Percentiles rank a stretch among this genome's conserved stretches.
Conservation (phyloP, 2,797 vertebrate genomes). For the Podarcis lilfordi region DNA sequence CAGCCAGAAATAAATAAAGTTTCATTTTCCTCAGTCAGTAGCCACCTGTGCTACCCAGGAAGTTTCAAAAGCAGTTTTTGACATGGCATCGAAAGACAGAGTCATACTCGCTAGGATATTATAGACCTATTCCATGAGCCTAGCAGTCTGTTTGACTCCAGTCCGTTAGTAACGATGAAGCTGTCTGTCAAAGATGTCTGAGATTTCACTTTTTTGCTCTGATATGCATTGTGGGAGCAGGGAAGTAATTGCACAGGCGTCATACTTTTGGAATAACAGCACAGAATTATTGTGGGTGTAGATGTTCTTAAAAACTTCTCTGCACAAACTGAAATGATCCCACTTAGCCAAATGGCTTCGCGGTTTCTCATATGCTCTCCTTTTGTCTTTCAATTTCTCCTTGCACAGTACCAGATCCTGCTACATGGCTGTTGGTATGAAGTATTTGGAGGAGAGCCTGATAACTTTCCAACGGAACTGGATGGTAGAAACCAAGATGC, state of each 20-base stretch:
- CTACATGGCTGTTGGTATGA: conserved; percentile 93
- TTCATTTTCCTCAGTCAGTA: background rate
- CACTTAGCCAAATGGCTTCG: background rate
- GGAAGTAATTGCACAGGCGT: background rate
- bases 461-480: conserved; percentile 90
- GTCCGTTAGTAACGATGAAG: background rate
- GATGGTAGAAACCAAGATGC: conserved; percentile 82
- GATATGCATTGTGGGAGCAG: background rate
- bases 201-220: background rate
- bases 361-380: rapidly evolving
- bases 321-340: too few species aligned
- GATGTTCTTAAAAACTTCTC: background rate
- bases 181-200: background rate
- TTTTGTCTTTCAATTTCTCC: background rate
- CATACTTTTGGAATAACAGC: background rate
- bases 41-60: background rate
- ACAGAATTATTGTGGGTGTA: background rate
- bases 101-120: background rate
- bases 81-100: background rate
- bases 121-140: background rate
- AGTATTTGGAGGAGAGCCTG: conserved; percentile 89
- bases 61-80: background rate
- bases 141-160: background rate
- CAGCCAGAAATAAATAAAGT: background rate
- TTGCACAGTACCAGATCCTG: conserved; percentile 91